These are phyloP conservation scores for Lycia hirtaria DNA, from an alignment of 2,888 invertebrate species.

Conservation along the genomic window DNA sequence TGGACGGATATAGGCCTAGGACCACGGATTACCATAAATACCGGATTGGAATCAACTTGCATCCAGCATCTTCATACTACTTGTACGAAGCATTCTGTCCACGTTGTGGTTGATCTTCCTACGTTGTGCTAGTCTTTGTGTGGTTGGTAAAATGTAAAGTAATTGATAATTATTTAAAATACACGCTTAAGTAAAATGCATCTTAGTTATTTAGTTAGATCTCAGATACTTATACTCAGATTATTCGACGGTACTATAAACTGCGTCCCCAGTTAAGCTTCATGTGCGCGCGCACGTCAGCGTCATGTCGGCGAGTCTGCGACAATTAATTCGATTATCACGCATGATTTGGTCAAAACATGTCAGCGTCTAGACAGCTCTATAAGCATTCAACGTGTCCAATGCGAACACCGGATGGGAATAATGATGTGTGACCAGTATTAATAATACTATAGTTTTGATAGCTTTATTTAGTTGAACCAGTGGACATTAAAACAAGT, in stretches of 20 bases:
- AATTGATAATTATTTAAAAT: too few species aligned
- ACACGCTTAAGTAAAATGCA: too few species aligned
- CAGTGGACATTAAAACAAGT: not conserved
- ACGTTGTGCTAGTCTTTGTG: too few species aligned
- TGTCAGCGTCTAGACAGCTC: slow-evolving; percentile 62
- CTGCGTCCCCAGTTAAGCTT: slow-evolving; percentile 34
- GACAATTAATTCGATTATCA: slow-evolving; percentile 82
- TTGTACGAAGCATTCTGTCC: too few species aligned
- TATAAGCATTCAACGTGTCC: slow-evolving; percentile 48
- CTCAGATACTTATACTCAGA: not conserved
- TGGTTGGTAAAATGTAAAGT: too few species aligned
- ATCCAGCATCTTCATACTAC: too few species aligned
- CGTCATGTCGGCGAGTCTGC: slow-evolving; percentile 46
- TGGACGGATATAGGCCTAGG: too few species aligned
- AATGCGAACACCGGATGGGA: slow-evolving; percentile 12
- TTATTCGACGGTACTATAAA: not conserved
- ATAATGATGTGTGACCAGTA: slow-evolving; percentile 2
- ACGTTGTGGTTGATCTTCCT: too few species aligned
- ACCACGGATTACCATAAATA: too few species aligned
- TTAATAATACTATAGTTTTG: not conserved
- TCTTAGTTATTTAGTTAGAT: too few species aligned
- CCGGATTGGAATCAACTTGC: too few species aligned
- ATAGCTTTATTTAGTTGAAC: not conserved
- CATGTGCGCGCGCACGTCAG: slow-evolving; percentile 56
- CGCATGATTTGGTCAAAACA: slow-evolving; percentile 80